A percentile compares a stretch with the other conserved stretches of the same genome.
phyloP scores from a whole-genome alignment of 2,113 vertebrate species.

The Phocoena phocoena region DNA sequence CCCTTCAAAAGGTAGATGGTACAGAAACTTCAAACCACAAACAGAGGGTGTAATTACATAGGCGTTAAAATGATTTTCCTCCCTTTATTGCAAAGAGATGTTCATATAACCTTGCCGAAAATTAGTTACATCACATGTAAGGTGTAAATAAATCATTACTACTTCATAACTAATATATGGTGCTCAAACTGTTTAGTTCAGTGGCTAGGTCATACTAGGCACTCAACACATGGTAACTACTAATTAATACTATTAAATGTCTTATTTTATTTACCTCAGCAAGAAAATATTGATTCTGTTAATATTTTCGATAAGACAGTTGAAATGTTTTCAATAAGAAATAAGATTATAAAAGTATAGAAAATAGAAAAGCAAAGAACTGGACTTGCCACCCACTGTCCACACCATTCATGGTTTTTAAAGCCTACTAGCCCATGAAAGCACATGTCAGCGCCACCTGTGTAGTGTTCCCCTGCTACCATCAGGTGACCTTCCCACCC shows the following conservation, averaged over 20 bases:
- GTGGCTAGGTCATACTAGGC: neutral
- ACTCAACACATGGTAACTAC: neutral
- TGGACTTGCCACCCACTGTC: neutral
- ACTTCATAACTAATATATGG: neutral
- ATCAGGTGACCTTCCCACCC: neutral
- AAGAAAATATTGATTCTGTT: neutral
- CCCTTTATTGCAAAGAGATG: neutral
- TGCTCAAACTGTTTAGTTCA: neutral
- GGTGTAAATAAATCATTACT: neutral
- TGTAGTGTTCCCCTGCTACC: rapidly evolving
- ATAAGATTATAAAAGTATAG: neutral
- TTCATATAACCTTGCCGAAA: neutral
- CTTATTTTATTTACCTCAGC: neutral
- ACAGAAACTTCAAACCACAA: neutral
- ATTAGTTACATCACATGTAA: neutral
- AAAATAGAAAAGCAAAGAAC: neutral
- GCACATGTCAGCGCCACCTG: neutral
- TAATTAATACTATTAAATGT: neutral
- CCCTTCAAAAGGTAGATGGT: neutral
- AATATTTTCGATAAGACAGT: neutral
- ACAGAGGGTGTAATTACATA: neutral
- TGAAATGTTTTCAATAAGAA: neutral
- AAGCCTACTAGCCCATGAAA: neutral
- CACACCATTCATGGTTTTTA: neutral
- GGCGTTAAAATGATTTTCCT: neutral